A percentile compares a stretch with the other conserved stretches of the same genome.
Evolutionary conservation across 1,140 invertebrate species (phyloP).

Genomic region (Bombus confusus): DNA sequence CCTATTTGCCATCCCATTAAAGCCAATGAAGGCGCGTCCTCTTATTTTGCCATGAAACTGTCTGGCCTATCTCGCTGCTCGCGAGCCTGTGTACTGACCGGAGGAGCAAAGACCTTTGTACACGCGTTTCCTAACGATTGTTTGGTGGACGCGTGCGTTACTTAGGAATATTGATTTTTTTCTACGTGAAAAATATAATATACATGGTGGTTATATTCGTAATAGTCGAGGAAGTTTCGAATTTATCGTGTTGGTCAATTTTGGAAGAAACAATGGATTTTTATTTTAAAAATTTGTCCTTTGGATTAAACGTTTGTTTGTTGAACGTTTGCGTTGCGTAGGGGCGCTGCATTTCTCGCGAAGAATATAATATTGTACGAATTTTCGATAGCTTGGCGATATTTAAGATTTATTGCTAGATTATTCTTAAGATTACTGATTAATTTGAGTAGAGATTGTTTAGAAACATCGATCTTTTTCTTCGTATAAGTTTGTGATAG

Average conservation of each 20-base stretch:
- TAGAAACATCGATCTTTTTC: background rate
- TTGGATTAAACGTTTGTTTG: too few species aligned
- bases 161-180: background rate
- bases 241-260: too few species aligned
- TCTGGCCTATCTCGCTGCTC: constrained; percentile 15
- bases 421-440: background rate
- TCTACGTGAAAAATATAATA: background rate
- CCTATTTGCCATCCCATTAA: constrained; percentile 80
- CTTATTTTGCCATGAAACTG: constrained; percentile 69
- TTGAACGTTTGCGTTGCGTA: background rate
- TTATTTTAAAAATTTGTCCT: too few species aligned
- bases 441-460: too few species aligned
- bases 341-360: too few species aligned
- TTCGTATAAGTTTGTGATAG: background rate
- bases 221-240: too few species aligned
- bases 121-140: background rate
- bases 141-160: background rate
- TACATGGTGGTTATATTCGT: too few species aligned
- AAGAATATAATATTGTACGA: background rate
- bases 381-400: too few species aligned
- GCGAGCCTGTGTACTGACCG: constrained; percentile 23
- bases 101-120: constrained; percentile 47
- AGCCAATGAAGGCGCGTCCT: constrained; percentile 67
- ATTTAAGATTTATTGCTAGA: too few species aligned
- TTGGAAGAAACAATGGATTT: too few species aligned